These are phyloP conservation scores for Gymnorhina tibicen DNA, from an alignment of 2,113 vertebrate genomes.

Conservation along the genomic window DNA sequence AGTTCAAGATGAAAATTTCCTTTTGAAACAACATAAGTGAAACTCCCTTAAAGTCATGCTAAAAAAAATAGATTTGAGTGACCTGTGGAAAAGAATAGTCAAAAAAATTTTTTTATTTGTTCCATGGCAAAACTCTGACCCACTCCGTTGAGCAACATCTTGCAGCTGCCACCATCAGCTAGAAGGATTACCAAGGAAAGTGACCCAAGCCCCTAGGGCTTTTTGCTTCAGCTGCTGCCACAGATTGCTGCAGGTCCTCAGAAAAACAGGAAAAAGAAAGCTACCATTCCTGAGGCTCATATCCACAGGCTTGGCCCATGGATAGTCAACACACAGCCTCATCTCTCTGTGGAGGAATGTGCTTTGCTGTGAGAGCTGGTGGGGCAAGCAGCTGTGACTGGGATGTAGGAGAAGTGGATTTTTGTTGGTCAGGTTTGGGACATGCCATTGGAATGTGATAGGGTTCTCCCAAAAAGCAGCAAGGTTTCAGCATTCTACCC, in stretches of 20 bases:
- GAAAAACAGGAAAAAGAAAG: neutral
- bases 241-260: neutral
- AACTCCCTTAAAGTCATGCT: neutral
- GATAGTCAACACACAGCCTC: no score
- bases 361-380: neutral
- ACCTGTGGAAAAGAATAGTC: neutral
- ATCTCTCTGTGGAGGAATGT: neutral
- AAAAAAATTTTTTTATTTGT: neutral
- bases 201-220: neutral
- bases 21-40: neutral
- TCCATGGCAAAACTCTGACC: neutral
- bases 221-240: neutral
- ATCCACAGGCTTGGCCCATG: neutral
- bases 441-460: rapidly evolving
- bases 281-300: neutral
- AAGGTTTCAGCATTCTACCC: neutral
- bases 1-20: neutral
- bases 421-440: neutral
- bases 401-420: neutral
- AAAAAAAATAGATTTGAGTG: neutral
- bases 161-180: neutral
- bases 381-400: neutral
- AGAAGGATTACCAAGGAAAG: neutral
- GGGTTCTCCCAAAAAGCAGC: neutral
- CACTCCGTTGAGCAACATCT: neutral